Evolutionary conservation across 1,140 invertebrate genomes (phyloP), one percentile per base, ranked within the genome.

Genomic region (Calephelis nemesis): DNA sequence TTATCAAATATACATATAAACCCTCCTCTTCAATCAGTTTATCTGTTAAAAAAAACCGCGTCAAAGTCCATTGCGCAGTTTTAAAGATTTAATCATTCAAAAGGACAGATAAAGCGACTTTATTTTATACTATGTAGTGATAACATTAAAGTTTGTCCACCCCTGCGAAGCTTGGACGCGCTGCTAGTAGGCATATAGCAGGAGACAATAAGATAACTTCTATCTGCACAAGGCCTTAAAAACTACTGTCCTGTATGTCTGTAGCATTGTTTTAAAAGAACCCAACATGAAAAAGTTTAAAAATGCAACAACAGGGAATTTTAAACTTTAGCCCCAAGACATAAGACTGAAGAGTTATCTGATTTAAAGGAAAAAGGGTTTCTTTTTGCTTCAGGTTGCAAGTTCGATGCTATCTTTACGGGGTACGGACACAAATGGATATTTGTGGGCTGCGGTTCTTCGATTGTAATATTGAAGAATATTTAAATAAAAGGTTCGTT

Each of bases 361-460:
- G 42, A 52, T 15, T 40, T 58, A 11, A 39, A 54, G 65, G 54
- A 65, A 64, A 73, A 70, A 68, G 67, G 70, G 65, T 63, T 62
- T 52, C 63, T 73, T 71, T 76, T 72, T 74, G 68, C 71, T 65
- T 66, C 30, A 68, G 70, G 65, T 65, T 15, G 65, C 45, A 63
- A 62, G 63, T 67, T 74, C 54, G 67, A 74, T 71, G 30, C 47
- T 77, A 74, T 74, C 73, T 67, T 4, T 40, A 62, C 62, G 63
- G 71, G 47, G 62, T 68, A 74, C 65, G 40, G 77, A 77, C 75
- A 67, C 68, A 79, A 81, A 79, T 81, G 77, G 75, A 75, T 75
- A 79, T 79, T 79, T 77, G 79, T 79, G 70, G 65, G 68, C 70
- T 58, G 66, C 65, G 70, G 68, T 68, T 62, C 60, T 48, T 68